Evolutionary conservation across 2,113 vertebrate genomes (phyloP).

Genomic region (Muntiacus reevesi): DNA sequence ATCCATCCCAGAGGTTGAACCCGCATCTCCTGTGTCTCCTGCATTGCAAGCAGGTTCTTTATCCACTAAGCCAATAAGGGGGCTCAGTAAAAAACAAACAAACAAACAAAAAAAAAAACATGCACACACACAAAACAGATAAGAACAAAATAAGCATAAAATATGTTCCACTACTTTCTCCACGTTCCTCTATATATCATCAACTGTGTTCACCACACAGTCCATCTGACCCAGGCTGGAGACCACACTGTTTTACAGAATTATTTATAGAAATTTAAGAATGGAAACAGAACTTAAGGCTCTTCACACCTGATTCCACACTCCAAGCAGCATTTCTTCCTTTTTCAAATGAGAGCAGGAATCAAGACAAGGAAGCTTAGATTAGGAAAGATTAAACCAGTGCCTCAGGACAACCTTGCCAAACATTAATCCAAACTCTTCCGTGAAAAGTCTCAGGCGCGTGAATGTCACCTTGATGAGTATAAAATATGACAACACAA

Average conservation of each 20-base stretch:
- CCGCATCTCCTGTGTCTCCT: background rate
- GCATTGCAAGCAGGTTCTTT: background rate
- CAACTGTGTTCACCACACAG: background rate
- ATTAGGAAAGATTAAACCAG: background rate
- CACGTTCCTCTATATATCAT: background rate
- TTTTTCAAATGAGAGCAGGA: background rate
- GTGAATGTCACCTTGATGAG: constrained; percentile 8
- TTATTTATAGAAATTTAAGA: background rate
- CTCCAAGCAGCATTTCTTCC: background rate
- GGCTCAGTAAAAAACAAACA: background rate
- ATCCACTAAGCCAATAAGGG: background rate
- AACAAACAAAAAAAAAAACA: background rate
- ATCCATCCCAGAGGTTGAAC: background rate
- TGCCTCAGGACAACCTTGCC: background rate
- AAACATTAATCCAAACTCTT: background rate
- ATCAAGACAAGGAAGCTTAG: background rate
- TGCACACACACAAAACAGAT: background rate
- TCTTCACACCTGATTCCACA: too few relatives aligned
- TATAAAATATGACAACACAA: background rate
- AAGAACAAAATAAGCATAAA: background rate
- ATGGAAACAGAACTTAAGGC: background rate
- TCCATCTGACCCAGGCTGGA: background rate
- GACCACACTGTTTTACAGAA: background rate
- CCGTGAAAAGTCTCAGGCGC: background rate
- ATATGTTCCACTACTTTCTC: background rate